phyloP scores from a whole-genome alignment of 1,140 invertebrate genomes.

The Zaprionus davidi region DNA sequence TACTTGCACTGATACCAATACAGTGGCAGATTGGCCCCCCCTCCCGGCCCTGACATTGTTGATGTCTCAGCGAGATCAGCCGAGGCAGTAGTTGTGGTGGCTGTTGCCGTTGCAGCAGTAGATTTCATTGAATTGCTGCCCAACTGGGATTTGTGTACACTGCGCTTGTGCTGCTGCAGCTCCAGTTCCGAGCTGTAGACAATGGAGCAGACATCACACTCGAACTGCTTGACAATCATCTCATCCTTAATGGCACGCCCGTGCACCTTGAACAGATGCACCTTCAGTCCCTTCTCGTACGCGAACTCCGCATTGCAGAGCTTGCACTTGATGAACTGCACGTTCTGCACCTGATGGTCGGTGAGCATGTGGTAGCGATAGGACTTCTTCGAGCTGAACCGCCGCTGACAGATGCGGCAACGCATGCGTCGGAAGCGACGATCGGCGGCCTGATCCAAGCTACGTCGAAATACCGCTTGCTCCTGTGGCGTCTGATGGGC shows the following conservation, averaged over 20 bases:
- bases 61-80: slow-evolving; percentile 29
- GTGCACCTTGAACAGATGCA: slow-evolving; percentile 83
- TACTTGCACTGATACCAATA: slow-evolving; percentile 84
- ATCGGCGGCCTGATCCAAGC: slow-evolving; percentile 77
- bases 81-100: slow-evolving; percentile 12
- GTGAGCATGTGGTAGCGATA: slow-evolving; percentile 83
- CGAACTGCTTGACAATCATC: slow-evolving; percentile 80
- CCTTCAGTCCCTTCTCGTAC: slow-evolving; percentile 83
- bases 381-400: slow-evolving; percentile 82
- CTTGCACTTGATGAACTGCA: slow-evolving; percentile 83
- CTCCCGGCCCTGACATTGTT: background rate
- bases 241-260: slow-evolving; percentile 74
- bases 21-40: slow-evolving; percentile 41
- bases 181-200: slow-evolving; percentile 77
- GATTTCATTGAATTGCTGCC: slow-evolving; percentile 14
- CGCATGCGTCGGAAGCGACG: slow-evolving; percentile 81
- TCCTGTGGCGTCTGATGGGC: slow-evolving; percentile 63
- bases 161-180: slow-evolving; percentile 72
- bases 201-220: slow-evolving; percentile 82
- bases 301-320: slow-evolving; percentile 83
- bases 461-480: slow-evolving; percentile 71
- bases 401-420: slow-evolving; percentile 79
- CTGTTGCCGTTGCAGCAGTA: slow-evolving; percentile 3
- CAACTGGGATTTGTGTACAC: slow-evolving; percentile 49
- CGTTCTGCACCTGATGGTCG: slow-evolving; percentile 83